Evolutionary conservation across 2,888 invertebrate species (phyloP).

Genomic region (Apomyelois bistriatella): DNA sequence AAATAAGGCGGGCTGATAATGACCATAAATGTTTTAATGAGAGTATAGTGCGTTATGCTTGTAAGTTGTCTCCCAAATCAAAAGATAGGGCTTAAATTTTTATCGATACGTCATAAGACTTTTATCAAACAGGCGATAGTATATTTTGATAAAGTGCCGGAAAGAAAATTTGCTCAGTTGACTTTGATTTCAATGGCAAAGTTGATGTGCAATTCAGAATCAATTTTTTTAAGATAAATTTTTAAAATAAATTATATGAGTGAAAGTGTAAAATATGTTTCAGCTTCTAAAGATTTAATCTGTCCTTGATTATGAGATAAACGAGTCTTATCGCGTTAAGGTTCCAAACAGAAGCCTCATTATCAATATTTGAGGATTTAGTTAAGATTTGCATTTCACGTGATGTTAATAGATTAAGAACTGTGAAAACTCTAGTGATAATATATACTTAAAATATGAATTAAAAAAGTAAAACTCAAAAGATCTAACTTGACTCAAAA

Average conservation of each 20-base stretch:
- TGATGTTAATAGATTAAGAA: background rate
- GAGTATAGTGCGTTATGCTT: background rate
- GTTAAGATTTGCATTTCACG: slow-evolving; percentile 9
- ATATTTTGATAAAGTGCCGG: slow-evolving; percentile 46
- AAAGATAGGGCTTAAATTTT: slow-evolving; percentile 25
- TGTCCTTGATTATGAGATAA: slow-evolving; percentile 12
- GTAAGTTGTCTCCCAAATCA: slow-evolving; percentile 9
- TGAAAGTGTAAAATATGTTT: background rate
- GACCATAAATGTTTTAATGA: background rate
- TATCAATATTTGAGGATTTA: slow-evolving; percentile 20
- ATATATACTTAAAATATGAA: background rate
- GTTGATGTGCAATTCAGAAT: background rate
- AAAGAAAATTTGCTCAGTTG: slow-evolving; percentile 45
- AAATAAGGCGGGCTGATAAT: background rate
- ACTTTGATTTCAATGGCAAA: slow-evolving; percentile 23
- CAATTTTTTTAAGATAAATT: background rate
- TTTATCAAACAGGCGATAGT: slow-evolving; percentile 42
- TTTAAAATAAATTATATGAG: background rate
- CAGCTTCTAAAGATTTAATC: background rate
- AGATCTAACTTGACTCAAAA: background rate
- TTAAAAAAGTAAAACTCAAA: background rate
- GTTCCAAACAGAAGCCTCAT: slow-evolving; percentile 4
- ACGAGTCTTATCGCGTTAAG: slow-evolving; percentile 14
- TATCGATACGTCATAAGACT: slow-evolving; percentile 33
- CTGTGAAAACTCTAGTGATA: background rate